A percentile compares a stretch with the other conserved stretches of the same genome.
Evolutionary conservation across 2,888 invertebrate genomes (phyloP).

Genomic region (Pachliopta kotzebuea): DNA sequence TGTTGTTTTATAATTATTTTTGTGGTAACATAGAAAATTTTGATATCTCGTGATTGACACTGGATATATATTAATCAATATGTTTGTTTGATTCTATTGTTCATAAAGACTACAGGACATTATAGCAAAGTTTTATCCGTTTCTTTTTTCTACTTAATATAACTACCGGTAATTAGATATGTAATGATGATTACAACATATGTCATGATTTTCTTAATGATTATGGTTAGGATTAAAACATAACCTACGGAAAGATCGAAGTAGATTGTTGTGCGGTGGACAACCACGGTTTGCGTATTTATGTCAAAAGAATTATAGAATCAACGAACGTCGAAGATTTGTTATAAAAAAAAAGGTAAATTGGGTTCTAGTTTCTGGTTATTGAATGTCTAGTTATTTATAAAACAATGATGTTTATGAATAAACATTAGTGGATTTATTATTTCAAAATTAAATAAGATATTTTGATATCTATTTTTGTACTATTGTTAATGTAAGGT

Average conservation of each 20-base stretch:
- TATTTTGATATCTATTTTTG: not conserved
- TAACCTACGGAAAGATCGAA: not conserved
- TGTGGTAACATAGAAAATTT: conserved; percentile 33
- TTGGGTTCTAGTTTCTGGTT: not conserved
- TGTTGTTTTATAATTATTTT: conserved; percentile 78
- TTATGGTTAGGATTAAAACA: not conserved
- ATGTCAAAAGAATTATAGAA: not conserved
- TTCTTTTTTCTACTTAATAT: not conserved
- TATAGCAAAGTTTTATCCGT: not conserved
- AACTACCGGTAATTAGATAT: not conserved
- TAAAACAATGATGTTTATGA: not conserved
- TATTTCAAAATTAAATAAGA: not conserved
- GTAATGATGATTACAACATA: not conserved
- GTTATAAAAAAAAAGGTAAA: not conserved
- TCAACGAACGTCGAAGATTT: not conserved
- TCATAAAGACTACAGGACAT: not conserved
- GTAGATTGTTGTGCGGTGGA: not conserved
- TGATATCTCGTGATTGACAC: not conserved
- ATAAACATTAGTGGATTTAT: not conserved
- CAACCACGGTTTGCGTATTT: not conserved
- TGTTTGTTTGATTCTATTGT: not conserved
- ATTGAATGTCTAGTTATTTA: not conserved
- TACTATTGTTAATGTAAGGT: too few species aligned
- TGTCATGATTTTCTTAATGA: not conserved
- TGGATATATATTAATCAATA: not conserved